These are phyloP conservation scores for Stenurella melanura DNA, from an alignment of 2,888 invertebrate genomes.

Conservation along the genomic window DNA sequence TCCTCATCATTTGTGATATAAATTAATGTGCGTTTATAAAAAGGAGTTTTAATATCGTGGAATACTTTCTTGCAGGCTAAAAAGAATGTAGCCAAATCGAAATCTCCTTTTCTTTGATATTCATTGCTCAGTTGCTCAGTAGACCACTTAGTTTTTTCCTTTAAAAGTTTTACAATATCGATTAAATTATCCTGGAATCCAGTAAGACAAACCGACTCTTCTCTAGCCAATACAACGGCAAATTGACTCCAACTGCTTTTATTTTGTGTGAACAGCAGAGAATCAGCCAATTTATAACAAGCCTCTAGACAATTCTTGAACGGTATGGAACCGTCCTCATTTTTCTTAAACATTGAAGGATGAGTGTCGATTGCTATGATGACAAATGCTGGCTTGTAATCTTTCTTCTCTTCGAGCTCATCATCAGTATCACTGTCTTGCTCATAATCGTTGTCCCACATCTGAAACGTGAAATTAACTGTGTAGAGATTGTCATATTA, in stretches of 20 bases:
- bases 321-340: constrained; percentile 53
- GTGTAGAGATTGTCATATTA: too few relatives aligned
- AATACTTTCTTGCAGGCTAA: constrained; percentile 64
- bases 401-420: background rate
- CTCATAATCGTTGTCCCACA: background rate
- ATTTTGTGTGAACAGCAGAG: constrained; percentile 59
- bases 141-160: constrained; percentile 50
- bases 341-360: constrained; percentile 62
- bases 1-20: constrained; percentile 66
- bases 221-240: constrained; percentile 60
- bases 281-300: constrained; percentile 61
- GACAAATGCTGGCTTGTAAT: constrained; percentile 62
- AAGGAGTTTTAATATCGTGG: constrained; percentile 57
- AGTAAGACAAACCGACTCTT: constrained; percentile 54
- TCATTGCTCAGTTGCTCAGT: constrained; percentile 56
- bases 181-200: constrained; percentile 61
- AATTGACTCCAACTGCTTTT: constrained; percentile 61
- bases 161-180: constrained; percentile 59
- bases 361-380: constrained; percentile 66
- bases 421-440: constrained; percentile 18
- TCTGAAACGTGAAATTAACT: constrained; percentile 4
- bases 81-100: constrained; percentile 63
- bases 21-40: constrained; percentile 60
- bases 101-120: constrained; percentile 57
- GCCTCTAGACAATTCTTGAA: constrained; percentile 63